Conservation (phyloP, 2,888 invertebrate genomes). For the Alsophila aescularia region DNA sequence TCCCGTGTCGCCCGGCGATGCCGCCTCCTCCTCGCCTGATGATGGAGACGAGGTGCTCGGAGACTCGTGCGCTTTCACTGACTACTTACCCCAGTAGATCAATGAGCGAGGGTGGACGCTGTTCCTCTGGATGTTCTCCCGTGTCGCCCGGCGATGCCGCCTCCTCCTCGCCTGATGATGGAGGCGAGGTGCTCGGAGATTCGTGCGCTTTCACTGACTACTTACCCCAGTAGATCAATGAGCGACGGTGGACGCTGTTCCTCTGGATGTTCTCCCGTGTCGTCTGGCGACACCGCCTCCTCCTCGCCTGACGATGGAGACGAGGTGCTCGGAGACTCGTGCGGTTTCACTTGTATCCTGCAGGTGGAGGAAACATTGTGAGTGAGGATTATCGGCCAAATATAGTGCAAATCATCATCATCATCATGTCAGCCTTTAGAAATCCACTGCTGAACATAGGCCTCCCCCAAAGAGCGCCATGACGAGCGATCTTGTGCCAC, state of each 20-base stretch:
- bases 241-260: conserved; percentile 86
- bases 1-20: no score
- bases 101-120: conserved; percentile 76
- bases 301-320: conserved; percentile 90
- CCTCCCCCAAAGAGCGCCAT: no score
- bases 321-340: conserved; percentile 88
- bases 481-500: no score
- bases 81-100: no score
- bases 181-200: conserved; percentile 87
- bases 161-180: conserved; percentile 89
- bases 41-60: no score
- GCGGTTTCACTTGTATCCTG: conserved; percentile 89
- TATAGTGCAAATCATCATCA: no score
- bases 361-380: not conserved
- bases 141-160: conserved; percentile 88
- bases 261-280: conserved; percentile 72
- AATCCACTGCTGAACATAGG: no score
- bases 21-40: no score
- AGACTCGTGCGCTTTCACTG: no score
- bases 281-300: conserved; percentile 88
- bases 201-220: conserved; percentile 86
- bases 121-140: conserved; percentile 71
- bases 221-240: conserved; percentile 90
- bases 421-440: no score
- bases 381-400: no score